Percentiles rank a stretch among this genome's conserved stretches.
Conservation (phyloP, 2,797 vertebrate genomes). For the Schizothorax lantsangensis region DNA sequence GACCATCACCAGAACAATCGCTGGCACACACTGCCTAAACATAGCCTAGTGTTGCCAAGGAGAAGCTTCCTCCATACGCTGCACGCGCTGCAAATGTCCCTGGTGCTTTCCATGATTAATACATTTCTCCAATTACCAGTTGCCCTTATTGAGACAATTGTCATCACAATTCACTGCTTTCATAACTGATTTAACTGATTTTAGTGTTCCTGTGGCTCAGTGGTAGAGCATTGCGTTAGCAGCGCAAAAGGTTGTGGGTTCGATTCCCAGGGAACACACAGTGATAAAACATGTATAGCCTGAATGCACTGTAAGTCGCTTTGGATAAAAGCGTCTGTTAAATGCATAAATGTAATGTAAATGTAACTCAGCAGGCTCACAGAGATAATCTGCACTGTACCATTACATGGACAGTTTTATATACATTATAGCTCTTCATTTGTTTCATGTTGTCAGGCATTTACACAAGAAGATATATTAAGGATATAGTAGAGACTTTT, state of each 20-base stretch:
- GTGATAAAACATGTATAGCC: too few species aligned
- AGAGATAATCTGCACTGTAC: background rate
- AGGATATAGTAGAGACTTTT: background rate
- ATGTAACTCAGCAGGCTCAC: background rate
- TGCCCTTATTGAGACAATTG: constrained; percentile 15
- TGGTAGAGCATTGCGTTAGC: too few species aligned
- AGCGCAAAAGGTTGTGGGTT: too few species aligned
- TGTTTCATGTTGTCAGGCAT: background rate
- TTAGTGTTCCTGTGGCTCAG: too few species aligned
- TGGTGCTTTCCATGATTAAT: constrained; percentile 44
- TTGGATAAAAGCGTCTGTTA: too few species aligned
- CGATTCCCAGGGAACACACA: too few species aligned
- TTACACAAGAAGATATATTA: background rate
- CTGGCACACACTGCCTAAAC: constrained; percentile 41
- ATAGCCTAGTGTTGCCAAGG: constrained; percentile 50
- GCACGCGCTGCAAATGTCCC: background rate
- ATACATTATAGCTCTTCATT: background rate
- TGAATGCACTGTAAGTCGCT: too few species aligned
- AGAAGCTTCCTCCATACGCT: constrained; percentile 29
- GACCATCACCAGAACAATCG: constrained; percentile 25
- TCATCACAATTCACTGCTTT: constrained; percentile 8
- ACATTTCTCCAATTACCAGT: constrained; percentile 44
- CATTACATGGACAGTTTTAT: background rate
- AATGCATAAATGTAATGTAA: too few species aligned
- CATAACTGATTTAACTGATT: background rate